Conservation (phyloP, 1,140 invertebrate genomes). For the Drosophila obscura region DNA sequence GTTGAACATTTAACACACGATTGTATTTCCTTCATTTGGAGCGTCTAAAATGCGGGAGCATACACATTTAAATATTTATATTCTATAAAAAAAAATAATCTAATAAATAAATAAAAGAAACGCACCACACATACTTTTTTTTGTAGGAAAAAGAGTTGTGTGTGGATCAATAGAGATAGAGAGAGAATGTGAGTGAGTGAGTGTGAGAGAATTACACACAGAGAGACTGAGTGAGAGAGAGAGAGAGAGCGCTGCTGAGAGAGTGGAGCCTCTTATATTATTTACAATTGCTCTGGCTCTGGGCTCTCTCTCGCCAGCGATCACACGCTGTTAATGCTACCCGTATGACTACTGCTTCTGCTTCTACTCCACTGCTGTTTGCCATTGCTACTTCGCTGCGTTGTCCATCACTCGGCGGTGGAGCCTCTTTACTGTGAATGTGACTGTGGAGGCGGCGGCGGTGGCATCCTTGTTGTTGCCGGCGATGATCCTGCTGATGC, state of each 20-base stretch:
- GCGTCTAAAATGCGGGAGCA: constrained; percentile 42
- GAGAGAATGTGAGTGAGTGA: background rate
- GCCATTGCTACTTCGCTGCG: background rate
- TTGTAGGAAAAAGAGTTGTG: constrained; percentile 2
- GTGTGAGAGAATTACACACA: background rate
- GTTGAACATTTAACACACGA: constrained; percentile 43
- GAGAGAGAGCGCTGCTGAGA: background rate
- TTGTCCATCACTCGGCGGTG: constrained; percentile 6
- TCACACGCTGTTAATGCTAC: constrained; percentile 25
- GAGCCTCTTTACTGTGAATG: constrained; percentile 15
- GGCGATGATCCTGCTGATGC: constrained; percentile 19
- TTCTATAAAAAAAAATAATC: constrained; percentile 43
- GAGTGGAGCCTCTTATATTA: constrained; percentile 18
- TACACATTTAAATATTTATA: constrained; percentile 44
- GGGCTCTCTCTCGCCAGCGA: no score
- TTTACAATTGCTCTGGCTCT: constrained; percentile 34
- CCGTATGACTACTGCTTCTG: constrained; percentile 12
- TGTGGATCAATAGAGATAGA: constrained; percentile 5
- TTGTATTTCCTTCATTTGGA: constrained; percentile 35
- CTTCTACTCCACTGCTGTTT: background rate
- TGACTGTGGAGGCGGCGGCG: constrained; percentile 28
- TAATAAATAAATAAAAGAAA: constrained; percentile 16
- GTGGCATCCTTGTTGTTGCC: constrained; percentile 38
- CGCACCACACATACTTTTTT: background rate
- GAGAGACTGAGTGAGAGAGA: background rate